A percentile compares a stretch with the other conserved stretches of the same genome.
phyloP scores from a whole-genome alignment of 1,140 invertebrate genomes.

The Leptinotarsa texana region DNA sequence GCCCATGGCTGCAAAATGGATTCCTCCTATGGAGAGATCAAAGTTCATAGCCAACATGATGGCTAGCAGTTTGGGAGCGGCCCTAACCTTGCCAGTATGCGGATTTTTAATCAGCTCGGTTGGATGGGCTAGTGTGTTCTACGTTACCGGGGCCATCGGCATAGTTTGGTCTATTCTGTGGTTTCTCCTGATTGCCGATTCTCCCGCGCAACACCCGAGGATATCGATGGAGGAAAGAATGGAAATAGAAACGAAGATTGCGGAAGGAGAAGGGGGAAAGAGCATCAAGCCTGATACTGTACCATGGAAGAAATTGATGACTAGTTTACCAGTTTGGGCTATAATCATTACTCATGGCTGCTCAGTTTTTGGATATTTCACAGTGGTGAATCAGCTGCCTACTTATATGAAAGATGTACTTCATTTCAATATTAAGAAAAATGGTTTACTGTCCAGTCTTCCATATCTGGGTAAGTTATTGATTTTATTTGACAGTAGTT shows the following conservation, averaged over 20 bases:
- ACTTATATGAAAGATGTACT: constrained; percentile 92
- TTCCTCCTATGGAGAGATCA: constrained; percentile 85
- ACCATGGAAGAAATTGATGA: constrained; percentile 81
- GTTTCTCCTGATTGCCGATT: constrained; percentile 84
- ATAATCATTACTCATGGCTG: constrained; percentile 88
- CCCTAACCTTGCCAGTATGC: constrained; percentile 80
- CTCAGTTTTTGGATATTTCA: constrained; percentile 95
- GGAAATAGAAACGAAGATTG: constrained; percentile 79
- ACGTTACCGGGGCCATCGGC: constrained; percentile 77
- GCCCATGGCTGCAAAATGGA: constrained; percentile 87
- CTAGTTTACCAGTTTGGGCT: constrained; percentile 86
- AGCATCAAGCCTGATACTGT: constrained; percentile 64
- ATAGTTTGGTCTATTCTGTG: constrained; percentile 82
- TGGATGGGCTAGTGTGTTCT: constrained; percentile 85
- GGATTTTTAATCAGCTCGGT: constrained; percentile 77
- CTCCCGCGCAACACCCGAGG: constrained; percentile 80
- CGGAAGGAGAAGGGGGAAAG: constrained; percentile 54
- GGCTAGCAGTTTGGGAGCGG: constrained; percentile 82
- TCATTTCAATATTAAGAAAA: constrained; percentile 82
- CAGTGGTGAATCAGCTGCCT: constrained; percentile 89
- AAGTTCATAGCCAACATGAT: constrained; percentile 87
- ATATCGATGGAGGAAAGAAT: constrained; percentile 78
- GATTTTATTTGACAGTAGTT: no score
- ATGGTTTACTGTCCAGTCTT: constrained; percentile 83
- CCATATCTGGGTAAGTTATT: constrained; percentile 71